These are phyloP conservation scores for Neodiprion fabricii DNA, from an alignment of 1,140 invertebrate species.

Conservation along the genomic window DNA sequence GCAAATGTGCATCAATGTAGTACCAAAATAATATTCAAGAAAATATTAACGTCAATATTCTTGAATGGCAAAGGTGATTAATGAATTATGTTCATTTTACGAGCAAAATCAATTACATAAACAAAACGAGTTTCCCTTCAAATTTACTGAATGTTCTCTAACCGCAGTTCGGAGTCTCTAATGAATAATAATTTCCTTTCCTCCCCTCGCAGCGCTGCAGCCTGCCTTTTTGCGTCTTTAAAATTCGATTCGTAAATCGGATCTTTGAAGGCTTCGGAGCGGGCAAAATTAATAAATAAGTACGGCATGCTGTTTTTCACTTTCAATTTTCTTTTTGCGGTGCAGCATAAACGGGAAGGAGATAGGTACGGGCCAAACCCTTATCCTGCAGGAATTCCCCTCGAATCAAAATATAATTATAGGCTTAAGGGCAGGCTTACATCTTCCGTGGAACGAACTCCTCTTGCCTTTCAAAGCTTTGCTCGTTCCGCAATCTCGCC, in stretches of 20 bases:
- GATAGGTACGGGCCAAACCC: conserved; percentile 23
- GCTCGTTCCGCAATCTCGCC: not conserved
- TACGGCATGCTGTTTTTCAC: not conserved
- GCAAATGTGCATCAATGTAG: too few species aligned
- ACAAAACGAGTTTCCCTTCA: too few species aligned
- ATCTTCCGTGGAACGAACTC: not conserved
- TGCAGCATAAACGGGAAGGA: not conserved
- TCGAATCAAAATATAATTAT: conserved; percentile 40
- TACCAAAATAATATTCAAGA: too few species aligned
- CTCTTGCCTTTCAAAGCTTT: conserved; percentile 29
- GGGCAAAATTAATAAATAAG: not conserved
- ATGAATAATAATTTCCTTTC: too few species aligned
- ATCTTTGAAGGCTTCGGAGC: not conserved
- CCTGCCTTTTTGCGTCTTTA: too few species aligned
- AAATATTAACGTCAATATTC: too few species aligned
- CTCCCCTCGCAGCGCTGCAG: too few species aligned
- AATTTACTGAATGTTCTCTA: too few species aligned
- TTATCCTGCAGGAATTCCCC: conserved; percentile 36
- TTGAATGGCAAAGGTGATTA: too few species aligned
- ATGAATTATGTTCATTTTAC: too few species aligned
- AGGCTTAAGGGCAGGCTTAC: conserved; percentile 19
- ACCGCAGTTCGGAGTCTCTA: too few species aligned
- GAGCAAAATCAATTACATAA: too few species aligned
- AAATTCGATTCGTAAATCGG: not conserved
- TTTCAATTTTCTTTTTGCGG: not conserved